Evolutionary conservation across 2,888 invertebrate genomes (phyloP).

Genomic region (Hydrotaea cyrtoneurina): DNA sequence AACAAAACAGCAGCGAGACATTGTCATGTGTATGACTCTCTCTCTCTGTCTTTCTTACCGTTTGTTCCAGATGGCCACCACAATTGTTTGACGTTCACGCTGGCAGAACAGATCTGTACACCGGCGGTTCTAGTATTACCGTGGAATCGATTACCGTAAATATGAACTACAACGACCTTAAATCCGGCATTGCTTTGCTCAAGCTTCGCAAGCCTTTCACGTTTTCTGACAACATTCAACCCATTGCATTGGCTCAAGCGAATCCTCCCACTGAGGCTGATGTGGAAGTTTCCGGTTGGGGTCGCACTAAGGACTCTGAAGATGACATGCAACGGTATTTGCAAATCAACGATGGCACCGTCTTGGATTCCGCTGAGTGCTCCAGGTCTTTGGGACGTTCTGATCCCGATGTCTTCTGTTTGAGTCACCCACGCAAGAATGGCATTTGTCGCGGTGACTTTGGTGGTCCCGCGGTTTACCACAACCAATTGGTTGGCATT

Average conservation of each 20-base stretch:
- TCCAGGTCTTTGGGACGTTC: constrained; percentile 17
- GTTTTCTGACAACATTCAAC: constrained; percentile 69
- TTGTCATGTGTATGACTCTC: no score
- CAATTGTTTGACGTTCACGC: constrained; percentile 74
- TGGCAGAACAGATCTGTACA: constrained; percentile 75
- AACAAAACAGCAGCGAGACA: neutral
- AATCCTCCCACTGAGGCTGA: constrained; percentile 66
- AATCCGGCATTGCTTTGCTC: constrained; percentile 75
- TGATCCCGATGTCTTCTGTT: constrained; percentile 73
- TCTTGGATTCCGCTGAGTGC: constrained; percentile 67
- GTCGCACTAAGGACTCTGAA: constrained; percentile 68
- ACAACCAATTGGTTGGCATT: constrained; percentile 72
- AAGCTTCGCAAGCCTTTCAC: constrained; percentile 68
- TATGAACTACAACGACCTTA: constrained; percentile 68
- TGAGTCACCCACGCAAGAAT: constrained; percentile 73
- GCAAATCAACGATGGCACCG: constrained; percentile 62
- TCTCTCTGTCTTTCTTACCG: neutral
- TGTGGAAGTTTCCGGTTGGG: constrained; percentile 77
- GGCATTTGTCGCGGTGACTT: constrained; percentile 78
- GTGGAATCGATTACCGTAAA: constrained; percentile 71
- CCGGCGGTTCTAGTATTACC: constrained; percentile 73
- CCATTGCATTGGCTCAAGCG: constrained; percentile 69
- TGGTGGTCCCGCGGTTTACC: constrained; percentile 77
- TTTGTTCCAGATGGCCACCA: constrained; percentile 72
- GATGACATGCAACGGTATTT: constrained; percentile 67